Percentiles rank a stretch among this genome's conserved stretches.
Evolutionary conservation across 1,140 invertebrate genomes (phyloP).

Genomic region (Chymomyza costata): DNA sequence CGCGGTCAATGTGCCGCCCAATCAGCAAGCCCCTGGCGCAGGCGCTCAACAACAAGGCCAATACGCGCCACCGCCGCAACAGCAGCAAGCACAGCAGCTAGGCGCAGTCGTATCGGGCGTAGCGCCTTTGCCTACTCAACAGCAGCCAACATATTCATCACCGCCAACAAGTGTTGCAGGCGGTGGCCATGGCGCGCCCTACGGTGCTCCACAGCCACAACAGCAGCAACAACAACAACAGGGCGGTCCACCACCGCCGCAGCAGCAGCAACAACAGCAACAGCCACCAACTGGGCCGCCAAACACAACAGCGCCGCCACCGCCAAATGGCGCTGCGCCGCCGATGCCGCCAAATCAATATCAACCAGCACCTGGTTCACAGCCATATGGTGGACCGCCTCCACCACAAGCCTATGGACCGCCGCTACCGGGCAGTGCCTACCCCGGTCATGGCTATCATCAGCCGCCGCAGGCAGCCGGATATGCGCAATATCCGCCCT

Average conservation of each 20-base stretch:
- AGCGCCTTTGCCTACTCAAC: constrained; percentile 51
- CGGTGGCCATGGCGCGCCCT: constrained; percentile 25
- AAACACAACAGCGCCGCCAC: constrained; percentile 44
- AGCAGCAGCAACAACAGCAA: constrained; percentile 32
- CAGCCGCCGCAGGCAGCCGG: constrained; percentile 63
- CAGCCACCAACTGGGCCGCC: constrained; percentile 43
- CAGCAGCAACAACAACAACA: constrained; percentile 35
- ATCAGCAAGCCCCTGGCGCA: constrained; percentile 34
- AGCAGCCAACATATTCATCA: constrained; percentile 68
- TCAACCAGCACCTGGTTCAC: constrained; percentile 64
- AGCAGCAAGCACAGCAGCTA: constrained; percentile 47
- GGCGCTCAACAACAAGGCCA: constrained; percentile 37
- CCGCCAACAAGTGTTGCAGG: constrained; percentile 50
- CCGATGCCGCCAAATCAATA: constrained; percentile 69
- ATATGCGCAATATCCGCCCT: constrained; percentile 69
- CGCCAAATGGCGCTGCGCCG: constrained; percentile 61
- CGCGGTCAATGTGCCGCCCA: constrained; percentile 28
- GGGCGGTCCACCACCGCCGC: background rate
- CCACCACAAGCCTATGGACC: constrained; percentile 66
- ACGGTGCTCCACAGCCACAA: constrained; percentile 30
- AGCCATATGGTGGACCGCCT: constrained; percentile 58
- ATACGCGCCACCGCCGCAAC: constrained; percentile 54
- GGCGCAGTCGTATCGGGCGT: constrained; percentile 53
- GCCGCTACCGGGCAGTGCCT: constrained; percentile 63
- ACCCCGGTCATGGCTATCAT: constrained; percentile 71